phyloP scores from a whole-genome alignment of 2,113 vertebrate species.

The Passer domesticus region DNA sequence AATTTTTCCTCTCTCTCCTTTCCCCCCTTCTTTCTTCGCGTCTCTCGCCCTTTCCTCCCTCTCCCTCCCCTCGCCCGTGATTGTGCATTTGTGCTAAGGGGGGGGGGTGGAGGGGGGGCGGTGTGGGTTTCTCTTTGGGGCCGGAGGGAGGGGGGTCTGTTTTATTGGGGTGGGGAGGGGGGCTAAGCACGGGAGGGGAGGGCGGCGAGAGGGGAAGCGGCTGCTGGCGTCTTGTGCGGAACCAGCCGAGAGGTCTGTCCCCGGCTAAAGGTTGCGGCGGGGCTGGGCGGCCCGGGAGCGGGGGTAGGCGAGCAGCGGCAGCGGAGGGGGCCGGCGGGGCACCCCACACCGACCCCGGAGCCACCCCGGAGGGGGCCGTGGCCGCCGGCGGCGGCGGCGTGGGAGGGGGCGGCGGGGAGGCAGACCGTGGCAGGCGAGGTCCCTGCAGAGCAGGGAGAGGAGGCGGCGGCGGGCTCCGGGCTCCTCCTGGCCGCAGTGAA shows the following conservation, averaged over 20 bases:
- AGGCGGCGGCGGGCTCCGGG: slow-evolving; percentile 72
- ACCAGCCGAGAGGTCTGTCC: slow-evolving; percentile 82
- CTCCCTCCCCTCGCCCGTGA: slow-evolving; percentile 43
- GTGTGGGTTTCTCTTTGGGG: not conserved
- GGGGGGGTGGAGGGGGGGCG: not conserved
- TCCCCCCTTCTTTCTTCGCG: slow-evolving; percentile 62
- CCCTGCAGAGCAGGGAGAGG: slow-evolving; percentile 70
- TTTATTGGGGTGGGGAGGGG: not conserved
- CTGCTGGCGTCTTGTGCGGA: slow-evolving; percentile 44
- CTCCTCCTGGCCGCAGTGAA: slow-evolving; percentile 86
- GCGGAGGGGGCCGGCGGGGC: slow-evolving; percentile 25
- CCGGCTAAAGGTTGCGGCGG: slow-evolving; percentile 86
- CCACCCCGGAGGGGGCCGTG: slow-evolving; percentile 19
- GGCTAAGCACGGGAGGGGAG: not conserved
- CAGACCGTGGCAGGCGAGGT: slow-evolving; percentile 78
- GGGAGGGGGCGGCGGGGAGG: slow-evolving; percentile 66
- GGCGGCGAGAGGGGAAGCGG: not conserved
- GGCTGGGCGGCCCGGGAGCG: slow-evolving; percentile 67
- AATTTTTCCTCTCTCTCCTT: slow-evolving; percentile 69
- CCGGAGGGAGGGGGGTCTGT: not conserved
- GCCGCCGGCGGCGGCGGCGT: slow-evolving; percentile 54
- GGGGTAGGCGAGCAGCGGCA: slow-evolving; percentile 50
- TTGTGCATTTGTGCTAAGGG: slow-evolving; percentile 41
- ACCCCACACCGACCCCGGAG: slow-evolving; percentile 10
- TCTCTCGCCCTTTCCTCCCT: slow-evolving; percentile 72